phyloP scores from a whole-genome alignment of 2,113 vertebrate species.

The Rallus limicola region DNA sequence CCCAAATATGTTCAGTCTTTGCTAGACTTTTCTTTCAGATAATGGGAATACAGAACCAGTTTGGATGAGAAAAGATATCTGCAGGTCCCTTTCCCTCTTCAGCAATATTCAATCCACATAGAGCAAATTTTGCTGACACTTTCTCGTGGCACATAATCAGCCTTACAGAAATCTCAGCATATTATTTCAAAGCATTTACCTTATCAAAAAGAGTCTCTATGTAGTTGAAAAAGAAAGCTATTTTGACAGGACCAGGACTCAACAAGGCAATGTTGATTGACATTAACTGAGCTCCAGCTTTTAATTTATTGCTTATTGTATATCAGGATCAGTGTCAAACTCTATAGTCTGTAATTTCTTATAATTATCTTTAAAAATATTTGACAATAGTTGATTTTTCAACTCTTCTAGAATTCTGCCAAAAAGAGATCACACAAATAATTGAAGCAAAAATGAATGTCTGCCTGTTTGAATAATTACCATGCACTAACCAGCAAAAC shows the following conservation, averaged over 20 bases:
- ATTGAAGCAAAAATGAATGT: not conserved
- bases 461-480: not conserved
- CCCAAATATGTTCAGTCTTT: not conserved
- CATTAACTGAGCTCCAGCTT: not conserved
- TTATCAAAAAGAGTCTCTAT: not conserved
- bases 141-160: not conserved
- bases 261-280: not conserved
- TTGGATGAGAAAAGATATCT: not conserved
- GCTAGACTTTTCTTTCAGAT: not conserved
- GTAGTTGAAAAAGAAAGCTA: not conserved
- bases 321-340: constrained; percentile 33
- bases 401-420: not conserved
- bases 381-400: constrained; percentile 21
- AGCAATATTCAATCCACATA: not conserved
- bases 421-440: not conserved
- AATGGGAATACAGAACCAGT: not conserved
- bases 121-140: not conserved
- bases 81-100: not conserved
- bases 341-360: not conserved
- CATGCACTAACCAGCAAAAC: not conserved
- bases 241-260: not conserved
- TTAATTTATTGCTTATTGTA: constrained; percentile 23
- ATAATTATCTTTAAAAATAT: not conserved
- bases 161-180: not conserved
- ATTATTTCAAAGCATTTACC: not conserved